Evolutionary conservation across 2,113 vertebrate species (phyloP).

Genomic region (Myiopsitta monachus): DNA sequence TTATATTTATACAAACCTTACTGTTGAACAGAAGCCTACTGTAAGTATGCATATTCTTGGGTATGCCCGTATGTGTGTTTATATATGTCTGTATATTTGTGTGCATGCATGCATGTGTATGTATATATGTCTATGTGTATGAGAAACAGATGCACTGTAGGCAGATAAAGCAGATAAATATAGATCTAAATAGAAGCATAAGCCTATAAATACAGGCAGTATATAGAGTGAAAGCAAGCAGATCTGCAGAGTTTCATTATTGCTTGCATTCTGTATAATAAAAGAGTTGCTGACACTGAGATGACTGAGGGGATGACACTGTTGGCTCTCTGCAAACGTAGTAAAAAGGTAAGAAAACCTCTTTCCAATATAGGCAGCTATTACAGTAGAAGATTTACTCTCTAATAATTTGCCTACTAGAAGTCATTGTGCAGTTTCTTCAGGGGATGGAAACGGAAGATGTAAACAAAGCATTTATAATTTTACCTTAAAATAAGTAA

Average conservation of each 20-base stretch:
- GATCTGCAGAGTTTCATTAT: slow-evolving; percentile 72
- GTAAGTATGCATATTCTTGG: slow-evolving; percentile 59
- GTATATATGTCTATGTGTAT: slow-evolving; percentile 76
- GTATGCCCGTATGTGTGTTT: slow-evolving; percentile 57
- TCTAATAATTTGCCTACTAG: slow-evolving; percentile 51
- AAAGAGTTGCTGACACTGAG: slow-evolving; percentile 72
- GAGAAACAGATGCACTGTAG: slow-evolving; percentile 83
- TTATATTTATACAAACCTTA: slow-evolving; percentile 65
- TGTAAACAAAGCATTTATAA: neutral
- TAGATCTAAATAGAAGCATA: slow-evolving; percentile 79
- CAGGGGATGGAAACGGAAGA: neutral
- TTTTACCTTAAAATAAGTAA: slow-evolving; percentile 23
- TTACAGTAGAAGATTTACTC: slow-evolving; percentile 32
- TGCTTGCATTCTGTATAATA: slow-evolving; percentile 69
- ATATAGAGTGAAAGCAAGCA: slow-evolving; percentile 69
- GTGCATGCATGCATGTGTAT: slow-evolving; percentile 39
- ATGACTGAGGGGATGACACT: slow-evolving; percentile 69
- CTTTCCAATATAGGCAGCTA: slow-evolving; percentile 45
- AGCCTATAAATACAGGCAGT: slow-evolving; percentile 77
- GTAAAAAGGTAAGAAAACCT: slow-evolving; percentile 75
- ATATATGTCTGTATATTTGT: slow-evolving; percentile 9
- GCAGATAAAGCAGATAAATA: slow-evolving; percentile 82
- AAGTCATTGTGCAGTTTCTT: slow-evolving; percentile 21
- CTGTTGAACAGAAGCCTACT: slow-evolving; percentile 62
- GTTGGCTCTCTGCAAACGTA: slow-evolving; percentile 58